These are phyloP conservation scores for Seira ritae DNA, from an alignment of 2,888 invertebrate genomes.

Conservation along the genomic window DNA sequence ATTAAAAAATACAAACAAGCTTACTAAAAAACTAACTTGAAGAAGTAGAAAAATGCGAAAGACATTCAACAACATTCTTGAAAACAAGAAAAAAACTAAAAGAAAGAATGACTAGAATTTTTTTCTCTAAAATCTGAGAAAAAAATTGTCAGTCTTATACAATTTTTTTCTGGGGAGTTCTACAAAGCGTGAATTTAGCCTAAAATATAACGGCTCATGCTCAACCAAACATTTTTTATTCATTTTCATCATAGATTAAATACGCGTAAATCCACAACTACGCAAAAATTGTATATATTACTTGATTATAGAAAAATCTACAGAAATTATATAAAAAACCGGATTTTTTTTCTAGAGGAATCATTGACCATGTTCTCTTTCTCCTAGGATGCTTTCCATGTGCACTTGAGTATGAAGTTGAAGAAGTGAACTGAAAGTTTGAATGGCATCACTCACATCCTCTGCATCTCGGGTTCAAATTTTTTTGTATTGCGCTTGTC, in stretches of 20 bases:
- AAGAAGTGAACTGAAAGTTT: slow-evolving; percentile 21
- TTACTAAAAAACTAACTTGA: neutral
- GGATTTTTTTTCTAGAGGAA: slow-evolving; percentile 51
- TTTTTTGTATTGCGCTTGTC: slow-evolving; percentile 40
- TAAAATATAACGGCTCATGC: neutral
- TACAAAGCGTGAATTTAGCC: slow-evolving; percentile 9
- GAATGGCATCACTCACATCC: slow-evolving; percentile 8
- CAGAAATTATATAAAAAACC: slow-evolving; percentile 43
- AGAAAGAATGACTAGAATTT: slow-evolving; percentile 6
- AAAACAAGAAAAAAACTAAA: slow-evolving; percentile 18
- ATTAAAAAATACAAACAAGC: slow-evolving; percentile 8
- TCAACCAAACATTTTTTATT: neutral
- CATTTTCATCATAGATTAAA: slow-evolving; percentile 55
- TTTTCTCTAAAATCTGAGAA: neutral
- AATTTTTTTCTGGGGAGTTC: too few species aligned
- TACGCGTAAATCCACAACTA: slow-evolving; percentile 9
- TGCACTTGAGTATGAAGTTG: slow-evolving; percentile 44
- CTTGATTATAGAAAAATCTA: slow-evolving; percentile 30
- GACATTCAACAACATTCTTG: slow-evolving; percentile 21
- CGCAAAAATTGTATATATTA: slow-evolving; percentile 24
- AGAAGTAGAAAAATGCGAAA: slow-evolving; percentile 15
- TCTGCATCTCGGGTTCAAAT: too few species aligned
- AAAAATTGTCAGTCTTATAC: slow-evolving; percentile 17
- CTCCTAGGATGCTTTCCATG: slow-evolving; percentile 53
- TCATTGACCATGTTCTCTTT: slow-evolving; percentile 59